phyloP scores from a whole-genome alignment of 2,888 invertebrate species.

The Volucella inflata region DNA sequence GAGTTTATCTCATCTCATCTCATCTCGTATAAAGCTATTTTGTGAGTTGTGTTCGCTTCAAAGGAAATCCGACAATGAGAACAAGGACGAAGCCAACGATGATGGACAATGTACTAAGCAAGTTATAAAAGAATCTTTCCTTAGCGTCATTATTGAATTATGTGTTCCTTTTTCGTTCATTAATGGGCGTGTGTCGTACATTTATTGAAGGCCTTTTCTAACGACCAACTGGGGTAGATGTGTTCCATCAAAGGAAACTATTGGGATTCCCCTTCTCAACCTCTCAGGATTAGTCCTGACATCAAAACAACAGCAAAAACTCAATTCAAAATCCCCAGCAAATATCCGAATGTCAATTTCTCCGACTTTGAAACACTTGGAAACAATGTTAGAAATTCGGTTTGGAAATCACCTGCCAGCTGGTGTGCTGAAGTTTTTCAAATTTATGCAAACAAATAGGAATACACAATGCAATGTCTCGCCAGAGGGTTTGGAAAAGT shows the following conservation, averaged over 20 bases:
- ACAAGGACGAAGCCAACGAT: background rate
- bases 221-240: no score
- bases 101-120: constrained; percentile 24
- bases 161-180: constrained; percentile 1
- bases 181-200: constrained; percentile 13
- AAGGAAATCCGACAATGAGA: background rate
- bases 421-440: background rate
- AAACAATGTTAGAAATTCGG: background rate
- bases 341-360: background rate
- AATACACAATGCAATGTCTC: background rate
- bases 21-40: background rate
- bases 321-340: background rate
- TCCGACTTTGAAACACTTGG: background rate
- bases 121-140: constrained; percentile 23
- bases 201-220: background rate
- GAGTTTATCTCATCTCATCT: constrained; percentile 15
- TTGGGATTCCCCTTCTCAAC: no score
- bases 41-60: constrained; percentile 1
- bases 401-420: background rate
- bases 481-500: background rate
- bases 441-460: constrained; percentile 13
- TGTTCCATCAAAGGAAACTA: no score
- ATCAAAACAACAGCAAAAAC: background rate
- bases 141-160: constrained; percentile 35
- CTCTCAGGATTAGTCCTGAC: no score